Conservation (phyloP, 2,888 invertebrate genomes). For the Melanophora roralis region DNA sequence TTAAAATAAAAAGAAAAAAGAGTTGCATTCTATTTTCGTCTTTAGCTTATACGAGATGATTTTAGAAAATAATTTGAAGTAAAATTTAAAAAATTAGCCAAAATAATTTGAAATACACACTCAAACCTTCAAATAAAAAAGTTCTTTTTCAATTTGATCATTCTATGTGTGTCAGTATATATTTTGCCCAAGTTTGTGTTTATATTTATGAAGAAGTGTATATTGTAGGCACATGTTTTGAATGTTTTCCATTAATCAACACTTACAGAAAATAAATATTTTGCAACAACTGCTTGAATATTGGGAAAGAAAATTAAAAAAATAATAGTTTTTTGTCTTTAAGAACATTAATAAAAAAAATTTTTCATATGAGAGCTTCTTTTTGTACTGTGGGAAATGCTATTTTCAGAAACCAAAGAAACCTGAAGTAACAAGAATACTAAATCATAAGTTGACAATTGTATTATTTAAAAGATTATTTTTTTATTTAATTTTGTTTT, state of each 20-base stretch:
- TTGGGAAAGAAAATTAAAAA: neutral
- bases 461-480: too few relatives aligned
- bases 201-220: too few relatives aligned
- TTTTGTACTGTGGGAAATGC: too few relatives aligned
- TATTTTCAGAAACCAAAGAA: too few relatives aligned
- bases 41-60: neutral
- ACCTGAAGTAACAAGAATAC: too few relatives aligned
- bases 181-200: neutral
- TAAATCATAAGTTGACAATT: too few relatives aligned
- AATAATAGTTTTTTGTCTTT: too few relatives aligned
- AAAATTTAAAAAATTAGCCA: conserved; percentile 3
- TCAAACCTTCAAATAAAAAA: neutral
- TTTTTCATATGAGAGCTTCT: too few relatives aligned
- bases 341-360: neutral
- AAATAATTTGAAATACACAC: conserved; percentile 3
- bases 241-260: conserved; percentile 48
- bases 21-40: conserved; percentile 51
- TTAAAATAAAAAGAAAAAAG: conserved; percentile 42
- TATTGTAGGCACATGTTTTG: conserved; percentile 9
- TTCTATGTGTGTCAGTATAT: neutral
- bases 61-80: conserved; percentile 29
- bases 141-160: conserved; percentile 6
- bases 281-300: conserved; percentile 37
- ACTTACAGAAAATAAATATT: conserved; percentile 16
- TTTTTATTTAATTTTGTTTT: too few relatives aligned